phyloP scores from a whole-genome alignment of 2,888 invertebrate species.

The Pinctada fucata region DNA sequence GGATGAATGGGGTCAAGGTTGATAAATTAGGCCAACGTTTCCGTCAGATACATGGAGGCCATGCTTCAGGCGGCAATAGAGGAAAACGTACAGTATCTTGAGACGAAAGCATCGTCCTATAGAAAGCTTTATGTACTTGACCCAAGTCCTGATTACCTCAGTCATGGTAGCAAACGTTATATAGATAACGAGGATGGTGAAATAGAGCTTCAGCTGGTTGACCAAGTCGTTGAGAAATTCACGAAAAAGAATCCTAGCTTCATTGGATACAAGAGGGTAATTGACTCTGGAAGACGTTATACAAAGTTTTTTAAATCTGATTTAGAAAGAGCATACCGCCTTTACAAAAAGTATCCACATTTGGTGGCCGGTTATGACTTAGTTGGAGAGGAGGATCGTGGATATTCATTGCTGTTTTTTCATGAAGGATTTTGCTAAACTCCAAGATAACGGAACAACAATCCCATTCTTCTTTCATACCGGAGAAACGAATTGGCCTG shows the following conservation, averaged over 20 bases:
- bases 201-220: conserved; percentile 24
- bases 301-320: neutral
- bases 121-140: conserved; percentile 39
- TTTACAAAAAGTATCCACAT: conserved; percentile 37
- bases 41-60: conserved; percentile 31
- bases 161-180: conserved; percentile 31
- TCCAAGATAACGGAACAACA: conserved; percentile 2
- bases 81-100: conserved; percentile 47
- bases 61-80: conserved; percentile 40
- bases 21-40: conserved; percentile 35
- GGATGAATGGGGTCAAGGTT: conserved; percentile 32
- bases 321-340: conserved; percentile 25
- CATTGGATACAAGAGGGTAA: conserved; percentile 44
- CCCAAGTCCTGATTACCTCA: conserved; percentile 2
- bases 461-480: conserved; percentile 46
- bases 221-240: conserved; percentile 31
- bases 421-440: conserved; percentile 39
- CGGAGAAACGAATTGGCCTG: conserved; percentile 50
- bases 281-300: conserved; percentile 29
- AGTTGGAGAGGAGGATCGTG: conserved; percentile 43
- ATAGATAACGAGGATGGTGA: conserved; percentile 40
- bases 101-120: conserved; percentile 33
- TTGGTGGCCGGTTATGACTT: conserved; percentile 45
- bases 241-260: conserved; percentile 37
- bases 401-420: conserved; percentile 45